These are phyloP conservation scores for Caenorhabditis uteleia DNA, from an alignment of 2,888 invertebrate species.

Conservation along the genomic window DNA sequence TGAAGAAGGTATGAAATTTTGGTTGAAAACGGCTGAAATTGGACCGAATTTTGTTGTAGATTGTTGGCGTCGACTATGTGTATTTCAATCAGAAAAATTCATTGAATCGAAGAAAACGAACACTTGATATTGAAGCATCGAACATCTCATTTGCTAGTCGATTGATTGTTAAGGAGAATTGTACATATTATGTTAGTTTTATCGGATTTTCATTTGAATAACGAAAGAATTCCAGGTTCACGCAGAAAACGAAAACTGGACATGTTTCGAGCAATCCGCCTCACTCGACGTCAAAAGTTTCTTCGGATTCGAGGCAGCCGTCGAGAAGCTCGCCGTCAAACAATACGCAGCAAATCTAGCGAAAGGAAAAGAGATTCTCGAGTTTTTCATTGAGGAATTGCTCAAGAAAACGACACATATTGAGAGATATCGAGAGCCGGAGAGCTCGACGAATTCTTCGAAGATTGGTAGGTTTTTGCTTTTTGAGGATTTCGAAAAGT, in stretches of 20 bases:
- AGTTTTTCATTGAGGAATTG: slow-evolving; percentile 83
- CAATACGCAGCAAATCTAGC: slow-evolving; percentile 88
- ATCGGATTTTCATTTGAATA: background rate
- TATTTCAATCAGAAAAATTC: slow-evolving; percentile 89
- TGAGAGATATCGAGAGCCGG: slow-evolving; percentile 24
- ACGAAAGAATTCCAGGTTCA: slow-evolving; percentile 77
- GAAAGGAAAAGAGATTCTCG: slow-evolving; percentile 92
- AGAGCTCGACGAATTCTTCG: slow-evolving; percentile 25
- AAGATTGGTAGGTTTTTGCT: slow-evolving; percentile 6
- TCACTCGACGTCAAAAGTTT: slow-evolving; percentile 90
- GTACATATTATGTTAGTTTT: slow-evolving; percentile 79
- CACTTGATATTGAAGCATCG: slow-evolving; percentile 86
- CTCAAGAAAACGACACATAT: slow-evolving; percentile 72
- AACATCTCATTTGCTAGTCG: slow-evolving; percentile 88
- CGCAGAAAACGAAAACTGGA: slow-evolving; percentile 91
- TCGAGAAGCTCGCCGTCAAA: slow-evolving; percentile 94
- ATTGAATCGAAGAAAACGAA: slow-evolving; percentile 80
- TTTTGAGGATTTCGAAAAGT: too few relatives aligned
- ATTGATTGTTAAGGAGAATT: slow-evolving; percentile 85
- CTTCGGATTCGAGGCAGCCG: slow-evolving; percentile 90
- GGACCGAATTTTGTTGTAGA: slow-evolving; percentile 73
- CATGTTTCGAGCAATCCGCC: slow-evolving; percentile 92
- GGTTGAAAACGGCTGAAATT: background rate
- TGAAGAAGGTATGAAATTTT: slow-evolving; percentile 81
- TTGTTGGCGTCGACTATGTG: slow-evolving; percentile 89